These are phyloP conservation scores for Aegithalos caudatus DNA, from an alignment of 2,113 vertebrate genomes.

Conservation along the genomic window DNA sequence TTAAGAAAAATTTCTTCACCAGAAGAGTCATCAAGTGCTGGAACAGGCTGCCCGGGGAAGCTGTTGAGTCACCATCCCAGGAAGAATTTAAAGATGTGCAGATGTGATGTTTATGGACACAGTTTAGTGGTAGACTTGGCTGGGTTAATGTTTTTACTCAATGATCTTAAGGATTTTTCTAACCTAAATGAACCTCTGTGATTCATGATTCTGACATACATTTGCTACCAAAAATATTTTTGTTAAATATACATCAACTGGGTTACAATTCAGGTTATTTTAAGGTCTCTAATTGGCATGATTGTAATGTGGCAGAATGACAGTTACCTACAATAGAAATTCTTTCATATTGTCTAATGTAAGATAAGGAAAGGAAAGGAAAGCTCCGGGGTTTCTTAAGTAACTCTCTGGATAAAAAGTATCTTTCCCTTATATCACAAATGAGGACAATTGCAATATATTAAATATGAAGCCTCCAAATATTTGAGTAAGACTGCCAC, in stretches of 20 bases:
- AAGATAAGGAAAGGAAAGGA: background rate
- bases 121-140: background rate
- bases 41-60: background rate
- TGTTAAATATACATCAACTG: background rate
- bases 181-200: background rate
- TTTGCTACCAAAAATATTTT: conserved; percentile 17
- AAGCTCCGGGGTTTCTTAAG: background rate
- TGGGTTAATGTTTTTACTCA: background rate
- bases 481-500: background rate
- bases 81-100: background rate
- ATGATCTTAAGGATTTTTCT: background rate
- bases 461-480: background rate
- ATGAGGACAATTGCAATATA: background rate
- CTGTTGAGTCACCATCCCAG: background rate
- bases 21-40: background rate
- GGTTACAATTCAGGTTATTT: background rate
- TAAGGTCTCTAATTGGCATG: background rate
- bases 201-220: background rate
- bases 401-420: background rate
- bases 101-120: fast-evolving
- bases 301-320: background rate
- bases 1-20: background rate
- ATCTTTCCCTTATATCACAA: background rate
- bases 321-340: background rate
- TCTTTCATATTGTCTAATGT: background rate